Evolutionary conservation across 2,888 invertebrate genomes (phyloP).

Genomic region (Phaonia tiefii): DNA sequence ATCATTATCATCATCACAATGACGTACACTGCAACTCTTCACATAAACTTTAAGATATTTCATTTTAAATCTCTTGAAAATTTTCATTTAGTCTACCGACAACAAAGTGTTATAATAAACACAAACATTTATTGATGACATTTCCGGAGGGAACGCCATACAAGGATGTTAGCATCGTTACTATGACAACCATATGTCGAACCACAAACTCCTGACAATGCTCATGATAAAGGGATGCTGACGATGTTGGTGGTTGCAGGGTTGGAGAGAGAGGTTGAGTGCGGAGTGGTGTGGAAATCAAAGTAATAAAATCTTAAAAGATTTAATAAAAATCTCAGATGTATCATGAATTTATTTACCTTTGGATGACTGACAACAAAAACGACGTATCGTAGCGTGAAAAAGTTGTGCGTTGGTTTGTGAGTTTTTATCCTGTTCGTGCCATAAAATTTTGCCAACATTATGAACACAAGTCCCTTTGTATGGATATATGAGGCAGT

Average conservation of each 20-base stretch:
- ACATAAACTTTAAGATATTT: too few relatives aligned
- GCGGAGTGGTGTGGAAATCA: constrained; percentile 21
- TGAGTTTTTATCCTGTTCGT: neutral
- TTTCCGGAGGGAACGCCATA: neutral
- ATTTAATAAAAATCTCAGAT: constrained; percentile 36
- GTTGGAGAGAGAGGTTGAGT: neutral
- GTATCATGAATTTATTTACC: constrained; percentile 23
- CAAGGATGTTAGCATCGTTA: too few relatives aligned
- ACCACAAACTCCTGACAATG: constrained; percentile 10
- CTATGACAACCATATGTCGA: neutral
- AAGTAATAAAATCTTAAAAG: constrained; percentile 31
- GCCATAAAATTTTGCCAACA: neutral
- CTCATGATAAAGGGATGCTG: too few relatives aligned
- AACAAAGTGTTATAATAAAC: constrained; percentile 1
- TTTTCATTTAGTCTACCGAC: constrained; percentile 21
- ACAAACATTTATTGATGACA: neutral
- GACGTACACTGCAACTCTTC: neutral
- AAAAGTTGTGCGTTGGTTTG: neutral
- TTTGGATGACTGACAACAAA: constrained; percentile 7
- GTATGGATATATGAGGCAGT: neutral
- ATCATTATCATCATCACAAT: neutral
- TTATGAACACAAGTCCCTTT: neutral
- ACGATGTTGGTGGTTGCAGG: neutral
- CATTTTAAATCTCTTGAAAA: neutral
- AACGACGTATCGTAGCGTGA: constrained; percentile 1